These are phyloP conservation scores for Gymnorhina tibicen DNA, from an alignment of 2,113 vertebrate genomes.

Conservation along the genomic window DNA sequence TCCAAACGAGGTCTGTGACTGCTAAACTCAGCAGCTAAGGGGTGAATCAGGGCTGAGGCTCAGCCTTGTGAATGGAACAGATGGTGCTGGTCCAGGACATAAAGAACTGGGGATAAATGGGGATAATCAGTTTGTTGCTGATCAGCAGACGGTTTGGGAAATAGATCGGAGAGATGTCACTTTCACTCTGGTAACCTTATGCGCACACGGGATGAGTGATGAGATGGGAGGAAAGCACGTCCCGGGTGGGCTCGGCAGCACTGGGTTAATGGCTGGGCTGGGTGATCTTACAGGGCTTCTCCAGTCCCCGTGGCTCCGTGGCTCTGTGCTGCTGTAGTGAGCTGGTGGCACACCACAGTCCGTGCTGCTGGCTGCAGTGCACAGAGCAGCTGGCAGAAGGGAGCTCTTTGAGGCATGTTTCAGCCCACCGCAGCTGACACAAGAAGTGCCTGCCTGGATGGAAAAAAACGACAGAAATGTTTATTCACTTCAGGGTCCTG, in stretches of 20 bases:
- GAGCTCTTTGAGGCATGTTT: neutral
- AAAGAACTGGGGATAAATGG: neutral
- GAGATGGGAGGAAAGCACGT: accelerated
- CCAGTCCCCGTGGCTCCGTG: neutral
- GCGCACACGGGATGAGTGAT: neutral
- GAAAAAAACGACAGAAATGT: neutral
- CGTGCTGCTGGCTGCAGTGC: neutral
- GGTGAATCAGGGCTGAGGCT: neutral
- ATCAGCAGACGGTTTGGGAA: neutral
- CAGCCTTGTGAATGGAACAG: neutral
- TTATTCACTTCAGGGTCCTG: neutral
- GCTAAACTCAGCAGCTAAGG: neutral
- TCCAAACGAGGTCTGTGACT: neutral
- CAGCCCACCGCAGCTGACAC: neutral
- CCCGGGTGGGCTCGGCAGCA: neutral
- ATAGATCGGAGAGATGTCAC: neutral
- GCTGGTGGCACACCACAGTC: accelerated
- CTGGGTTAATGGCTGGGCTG: neutral
- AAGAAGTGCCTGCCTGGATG: neutral
- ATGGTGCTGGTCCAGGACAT: neutral
- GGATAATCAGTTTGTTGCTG: neutral
- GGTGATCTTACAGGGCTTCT: neutral
- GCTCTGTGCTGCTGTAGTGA: neutral
- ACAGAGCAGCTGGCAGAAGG: neutral
- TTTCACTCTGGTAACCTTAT: neutral